Conservation (phyloP, 2,797 vertebrate species). For the Leuciscus waleckii region DNA sequence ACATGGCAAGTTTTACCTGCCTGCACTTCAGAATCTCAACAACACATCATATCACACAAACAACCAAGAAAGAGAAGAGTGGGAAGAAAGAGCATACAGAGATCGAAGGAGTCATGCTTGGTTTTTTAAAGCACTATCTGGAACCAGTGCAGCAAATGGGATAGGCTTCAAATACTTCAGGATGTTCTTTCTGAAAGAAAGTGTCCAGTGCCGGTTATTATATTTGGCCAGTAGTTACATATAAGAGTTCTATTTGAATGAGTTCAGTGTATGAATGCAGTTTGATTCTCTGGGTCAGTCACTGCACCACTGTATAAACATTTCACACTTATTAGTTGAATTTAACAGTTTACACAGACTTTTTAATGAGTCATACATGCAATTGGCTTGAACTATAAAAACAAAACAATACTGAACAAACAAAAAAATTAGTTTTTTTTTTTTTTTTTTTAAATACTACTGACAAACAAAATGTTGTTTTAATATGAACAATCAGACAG, state of each 20-base stretch:
- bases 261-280: background rate
- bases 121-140: slow-evolving; percentile 58
- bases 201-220: slow-evolving; percentile 41
- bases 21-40: slow-evolving; percentile 45
- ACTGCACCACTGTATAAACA: background rate
- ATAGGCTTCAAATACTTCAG: slow-evolving; percentile 50
- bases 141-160: slow-evolving; percentile 52
- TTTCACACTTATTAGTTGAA: background rate
- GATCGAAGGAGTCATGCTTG: slow-evolving; percentile 51
- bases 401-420: background rate
- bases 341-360: no score
- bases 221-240: slow-evolving; percentile 35
- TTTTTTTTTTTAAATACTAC: background rate
- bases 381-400: background rate
- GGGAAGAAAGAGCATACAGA: slow-evolving; percentile 45
- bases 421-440: background rate
- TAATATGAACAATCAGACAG: background rate
- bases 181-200: slow-evolving; percentile 45
- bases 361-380: no score
- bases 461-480: background rate
- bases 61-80: slow-evolving; percentile 30
- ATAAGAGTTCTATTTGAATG: slow-evolving; percentile 14
- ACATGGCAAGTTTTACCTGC: slow-evolving; percentile 48
- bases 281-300: background rate
- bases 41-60: slow-evolving; percentile 50